Evolutionary conservation across 1,140 invertebrate species (phyloP).

Genomic region (Mercenaria mercenaria): DNA sequence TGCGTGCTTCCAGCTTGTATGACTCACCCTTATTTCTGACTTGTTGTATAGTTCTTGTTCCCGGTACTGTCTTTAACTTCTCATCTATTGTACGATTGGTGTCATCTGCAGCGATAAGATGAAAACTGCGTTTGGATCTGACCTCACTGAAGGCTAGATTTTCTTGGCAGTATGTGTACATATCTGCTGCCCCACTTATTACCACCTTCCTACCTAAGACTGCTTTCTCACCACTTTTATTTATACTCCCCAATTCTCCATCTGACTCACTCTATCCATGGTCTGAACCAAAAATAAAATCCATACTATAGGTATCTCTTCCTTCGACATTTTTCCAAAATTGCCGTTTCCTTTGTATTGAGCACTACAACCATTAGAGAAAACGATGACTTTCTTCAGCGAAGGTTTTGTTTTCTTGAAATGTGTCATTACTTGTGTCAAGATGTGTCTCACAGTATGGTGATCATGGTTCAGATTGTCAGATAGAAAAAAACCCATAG

Average conservation of each 20-base stretch:
- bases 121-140: background rate
- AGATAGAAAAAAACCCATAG: background rate
- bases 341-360: constrained; percentile 2
- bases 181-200: background rate
- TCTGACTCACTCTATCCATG: background rate
- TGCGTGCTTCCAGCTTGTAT: too few relatives aligned
- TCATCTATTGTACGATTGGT: background rate
- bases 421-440: background rate
- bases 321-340: background rate
- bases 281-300: constrained; percentile 4
- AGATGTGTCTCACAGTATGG: background rate
- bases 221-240: background rate
- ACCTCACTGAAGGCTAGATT: background rate
- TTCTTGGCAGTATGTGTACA: background rate
- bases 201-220: background rate
- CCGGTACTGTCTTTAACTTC: too few relatives aligned
- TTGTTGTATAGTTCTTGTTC: too few relatives aligned
- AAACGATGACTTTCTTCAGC: background rate
- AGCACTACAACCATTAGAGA: constrained; percentile 5
- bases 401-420: background rate
- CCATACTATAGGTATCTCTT: background rate
- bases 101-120: background rate
- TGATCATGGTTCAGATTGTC: constrained; percentile 4
- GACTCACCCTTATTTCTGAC: too few relatives aligned
- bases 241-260: background rate